Percentiles rank a stretch among this genome's conserved stretches.
phyloP scores from a whole-genome alignment of 2,797 vertebrate species.

The Rhinatrema bivittatum region DNA sequence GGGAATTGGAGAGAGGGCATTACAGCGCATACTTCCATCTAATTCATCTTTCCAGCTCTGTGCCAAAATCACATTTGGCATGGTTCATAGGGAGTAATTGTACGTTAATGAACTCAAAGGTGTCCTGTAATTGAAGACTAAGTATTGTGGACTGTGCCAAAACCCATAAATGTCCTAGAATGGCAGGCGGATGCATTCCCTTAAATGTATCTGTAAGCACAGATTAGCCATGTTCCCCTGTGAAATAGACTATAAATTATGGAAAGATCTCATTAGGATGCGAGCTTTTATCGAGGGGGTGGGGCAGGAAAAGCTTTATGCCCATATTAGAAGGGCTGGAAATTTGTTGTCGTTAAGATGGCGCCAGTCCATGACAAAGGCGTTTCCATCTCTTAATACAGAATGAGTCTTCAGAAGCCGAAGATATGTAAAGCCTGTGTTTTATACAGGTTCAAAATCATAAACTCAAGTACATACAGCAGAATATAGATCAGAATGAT shows the following conservation, averaged over 20 bases:
- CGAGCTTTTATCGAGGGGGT: slow-evolving; percentile 53
- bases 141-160: slow-evolving; percentile 66
- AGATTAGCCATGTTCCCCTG: slow-evolving; percentile 67
- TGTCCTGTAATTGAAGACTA: slow-evolving; percentile 84
- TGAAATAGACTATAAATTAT: slow-evolving; percentile 73
- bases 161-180: slow-evolving; percentile 73
- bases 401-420: no score
- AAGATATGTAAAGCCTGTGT: no score
- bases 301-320: slow-evolving; percentile 27
- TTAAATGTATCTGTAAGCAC: slow-evolving; percentile 86
- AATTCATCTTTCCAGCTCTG: slow-evolving; percentile 73
- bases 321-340: slow-evolving; percentile 37
- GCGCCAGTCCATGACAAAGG: slow-evolving; percentile 41
- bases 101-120: slow-evolving; percentile 79
- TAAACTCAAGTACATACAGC: no score
- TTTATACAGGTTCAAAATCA: no score
- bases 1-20: slow-evolving; percentile 60
- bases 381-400: slow-evolving; percentile 12
- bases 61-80: slow-evolving; percentile 86
- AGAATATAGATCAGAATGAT: no score
- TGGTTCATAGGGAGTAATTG: slow-evolving; percentile 77
- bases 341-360: slow-evolving; percentile 55
- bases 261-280: slow-evolving; percentile 64
- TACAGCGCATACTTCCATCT: slow-evolving; percentile 71
- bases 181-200: slow-evolving; percentile 70